Evolutionary conservation across 2,888 invertebrate genomes (phyloP), one percentile per base, ranked within the genome.

Genomic region (Bruchidius siliquastri): DNA sequence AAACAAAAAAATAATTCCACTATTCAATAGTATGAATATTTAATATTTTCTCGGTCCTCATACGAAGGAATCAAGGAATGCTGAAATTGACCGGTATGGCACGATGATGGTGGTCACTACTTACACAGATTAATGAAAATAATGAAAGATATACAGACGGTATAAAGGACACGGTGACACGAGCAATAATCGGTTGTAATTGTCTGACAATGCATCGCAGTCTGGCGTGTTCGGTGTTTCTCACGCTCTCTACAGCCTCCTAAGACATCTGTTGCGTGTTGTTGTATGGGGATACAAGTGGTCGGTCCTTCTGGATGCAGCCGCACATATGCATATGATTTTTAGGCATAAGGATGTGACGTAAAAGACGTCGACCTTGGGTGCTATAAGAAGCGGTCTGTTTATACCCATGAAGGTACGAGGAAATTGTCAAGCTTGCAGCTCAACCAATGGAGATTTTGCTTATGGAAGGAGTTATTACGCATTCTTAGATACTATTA

Each of bases 181-280:
- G 77, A 78, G 77, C 75, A 75, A 76, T 80, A 81, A 81, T 80
- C 76, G 78, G 78, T 79, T 79, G 75, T 80, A 80, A 82, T 82
- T 81, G 79, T 81, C 79, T 81, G 81, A 82, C 81, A 82, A 82
- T 81, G 82, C 81, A 79, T 49, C 75, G 77, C 76, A 77, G 78
- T 76, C 77, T 75, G 77, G 76, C 76, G 78, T 76, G 75, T 74
- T 72, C 74, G 70, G 72, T 67, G 72, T 74, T 77, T 81, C 81
- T 79, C 81, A 81, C 81, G 81, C 49, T 49, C 49, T 49, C 49
- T 49, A 26, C 77, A 74, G 72, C 74, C 74, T 74, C 72, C 32
- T 72, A 77, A 78, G 77, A 79, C 80, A 80, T 80, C 78, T 80
- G 80, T 78, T 78, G 18, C 13, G 49, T 49, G 49, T 49, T 49